Evolutionary conservation across 2,113 vertebrate species (phyloP).

Genomic region (Myotis brandtii): DNA sequence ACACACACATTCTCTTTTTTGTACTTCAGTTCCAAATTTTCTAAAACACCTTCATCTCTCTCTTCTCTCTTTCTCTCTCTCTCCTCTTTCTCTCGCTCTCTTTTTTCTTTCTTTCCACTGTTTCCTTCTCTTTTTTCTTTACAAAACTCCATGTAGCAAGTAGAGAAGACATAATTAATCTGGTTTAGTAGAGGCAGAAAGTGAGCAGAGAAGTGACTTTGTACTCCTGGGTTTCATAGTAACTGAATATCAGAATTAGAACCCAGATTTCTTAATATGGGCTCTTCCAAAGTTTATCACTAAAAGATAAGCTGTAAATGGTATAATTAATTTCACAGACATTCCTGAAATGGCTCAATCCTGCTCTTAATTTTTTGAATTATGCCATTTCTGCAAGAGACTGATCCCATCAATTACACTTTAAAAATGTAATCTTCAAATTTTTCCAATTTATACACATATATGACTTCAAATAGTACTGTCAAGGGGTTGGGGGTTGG

Average conservation of each 20-base stretch:
- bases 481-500: too few relatives aligned
- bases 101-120: not conserved
- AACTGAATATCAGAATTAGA: slow-evolving; percentile 9
- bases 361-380: not conserved
- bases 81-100: not conserved
- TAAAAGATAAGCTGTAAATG: not conserved
- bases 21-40: not conserved
- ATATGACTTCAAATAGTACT: not conserved
- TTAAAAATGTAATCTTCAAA: not conserved
- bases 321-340: not conserved
- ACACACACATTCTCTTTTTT: too few relatives aligned
- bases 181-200: not conserved
- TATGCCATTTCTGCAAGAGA: not conserved
- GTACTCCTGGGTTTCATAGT: not conserved
- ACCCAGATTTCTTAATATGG: not conserved
- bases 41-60: not conserved
- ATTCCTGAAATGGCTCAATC: not conserved
- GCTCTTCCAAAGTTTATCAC: not conserved
- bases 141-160: not conserved
- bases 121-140: not conserved
- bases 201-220: not conserved
- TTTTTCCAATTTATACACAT: not conserved
- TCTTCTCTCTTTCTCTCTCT: not conserved
- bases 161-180: not conserved
- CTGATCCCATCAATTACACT: not conserved